phyloP scores from a whole-genome alignment of 2,113 vertebrate species.

The Nerophis lumbriciformis region DNA sequence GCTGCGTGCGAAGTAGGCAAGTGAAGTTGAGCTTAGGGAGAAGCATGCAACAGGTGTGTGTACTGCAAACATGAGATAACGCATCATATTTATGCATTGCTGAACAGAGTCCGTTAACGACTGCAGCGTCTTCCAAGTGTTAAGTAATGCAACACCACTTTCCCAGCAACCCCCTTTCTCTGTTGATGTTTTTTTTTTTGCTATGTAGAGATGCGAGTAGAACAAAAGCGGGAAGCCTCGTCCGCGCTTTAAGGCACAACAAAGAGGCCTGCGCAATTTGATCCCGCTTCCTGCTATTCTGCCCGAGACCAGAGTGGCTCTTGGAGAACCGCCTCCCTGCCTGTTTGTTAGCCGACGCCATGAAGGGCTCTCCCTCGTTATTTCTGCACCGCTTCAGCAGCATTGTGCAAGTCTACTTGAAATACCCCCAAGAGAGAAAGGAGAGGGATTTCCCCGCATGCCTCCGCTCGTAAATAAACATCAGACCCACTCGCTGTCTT shows the following conservation, averaged over 20 bases:
- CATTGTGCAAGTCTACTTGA: slow-evolving; percentile 18
- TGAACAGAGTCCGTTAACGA: neutral
- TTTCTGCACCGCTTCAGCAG: slow-evolving; percentile 37
- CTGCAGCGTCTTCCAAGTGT: neutral
- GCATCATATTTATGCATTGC: neutral
- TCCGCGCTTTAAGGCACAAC: slow-evolving; percentile 50
- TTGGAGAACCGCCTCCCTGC: slow-evolving; percentile 32
- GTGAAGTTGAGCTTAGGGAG: neutral
- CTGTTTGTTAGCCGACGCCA: slow-evolving; percentile 39
- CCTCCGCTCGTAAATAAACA: slow-evolving; percentile 3
- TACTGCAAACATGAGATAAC: slow-evolving; percentile 2
- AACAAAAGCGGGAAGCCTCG: slow-evolving; percentile 52
- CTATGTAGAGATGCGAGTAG: slow-evolving; percentile 46
- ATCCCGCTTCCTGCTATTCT: slow-evolving; percentile 30
- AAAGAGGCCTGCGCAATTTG: slow-evolving; percentile 58
- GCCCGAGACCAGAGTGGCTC: slow-evolving; percentile 8
- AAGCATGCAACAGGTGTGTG: slow-evolving; percentile 5
- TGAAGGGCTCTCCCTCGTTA: slow-evolving; percentile 26
- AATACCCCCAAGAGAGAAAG: too few species aligned
- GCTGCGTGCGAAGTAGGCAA: slow-evolving; percentile 11
- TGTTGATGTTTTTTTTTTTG: slow-evolving; percentile 27
- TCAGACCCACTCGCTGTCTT: neutral
- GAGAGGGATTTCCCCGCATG: slow-evolving; percentile 32
- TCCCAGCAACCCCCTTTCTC: slow-evolving; percentile 27
- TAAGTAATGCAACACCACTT: slow-evolving; percentile 39